Evolutionary conservation across 2,113 vertebrate genomes (phyloP).

Genomic region (Nestor notabilis): DNA sequence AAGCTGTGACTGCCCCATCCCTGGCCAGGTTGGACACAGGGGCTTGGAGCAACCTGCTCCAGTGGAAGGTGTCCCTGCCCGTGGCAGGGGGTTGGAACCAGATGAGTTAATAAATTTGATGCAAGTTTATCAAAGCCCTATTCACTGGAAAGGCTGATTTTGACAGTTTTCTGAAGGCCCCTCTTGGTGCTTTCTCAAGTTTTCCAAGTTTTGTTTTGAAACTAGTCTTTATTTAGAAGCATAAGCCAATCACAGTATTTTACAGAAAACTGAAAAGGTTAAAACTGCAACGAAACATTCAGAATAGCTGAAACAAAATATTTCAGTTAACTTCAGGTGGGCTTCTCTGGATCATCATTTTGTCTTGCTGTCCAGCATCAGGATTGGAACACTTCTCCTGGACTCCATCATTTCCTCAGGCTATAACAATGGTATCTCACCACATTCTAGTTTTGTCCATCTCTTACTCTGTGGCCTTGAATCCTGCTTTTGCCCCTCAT

Average conservation of each 20-base stretch:
- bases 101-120: background rate
- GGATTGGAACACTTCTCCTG: background rate
- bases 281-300: background rate
- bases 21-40: fast-evolving
- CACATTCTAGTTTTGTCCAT: background rate
- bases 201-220: background rate
- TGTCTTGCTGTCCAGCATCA: background rate
- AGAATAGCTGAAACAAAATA: background rate
- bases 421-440: background rate
- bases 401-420: background rate
- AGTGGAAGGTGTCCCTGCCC: background rate
- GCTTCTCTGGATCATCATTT: background rate
- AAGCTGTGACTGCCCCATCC: background rate
- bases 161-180: background rate
- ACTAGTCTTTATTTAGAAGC: background rate
- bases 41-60: fast-evolving
- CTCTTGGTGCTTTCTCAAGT: background rate
- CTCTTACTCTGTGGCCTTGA: background rate
- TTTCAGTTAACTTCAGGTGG: background rate
- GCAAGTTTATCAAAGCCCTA: background rate
- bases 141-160: background rate
- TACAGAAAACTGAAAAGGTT: background rate
- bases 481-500: background rate
- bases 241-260: background rate
- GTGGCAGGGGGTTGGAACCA: background rate